Conservation (phyloP, 2,797 vertebrate genomes). For the Scolopax rusticola region DNA sequence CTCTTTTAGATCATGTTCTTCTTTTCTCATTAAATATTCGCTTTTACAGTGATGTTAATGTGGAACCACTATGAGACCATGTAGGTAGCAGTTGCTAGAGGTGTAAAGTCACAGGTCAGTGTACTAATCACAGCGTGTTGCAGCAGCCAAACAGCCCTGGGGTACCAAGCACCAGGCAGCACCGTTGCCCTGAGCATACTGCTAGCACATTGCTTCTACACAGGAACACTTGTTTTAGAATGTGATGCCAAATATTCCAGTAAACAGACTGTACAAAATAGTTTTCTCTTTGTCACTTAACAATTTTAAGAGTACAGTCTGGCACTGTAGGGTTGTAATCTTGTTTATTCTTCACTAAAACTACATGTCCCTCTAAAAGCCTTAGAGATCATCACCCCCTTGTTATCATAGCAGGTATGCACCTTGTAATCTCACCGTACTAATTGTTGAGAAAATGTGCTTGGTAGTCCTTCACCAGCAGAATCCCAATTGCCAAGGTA, state of each 20-base stretch:
- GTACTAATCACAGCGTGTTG: neutral
- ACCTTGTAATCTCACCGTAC: slow-evolving; percentile 80
- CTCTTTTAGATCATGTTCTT: neutral
- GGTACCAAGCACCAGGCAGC: neutral
- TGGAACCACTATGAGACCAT: neutral
- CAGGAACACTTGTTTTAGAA: neutral
- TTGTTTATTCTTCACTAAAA: slow-evolving; percentile 57
- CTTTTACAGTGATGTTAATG: slow-evolving; percentile 8
- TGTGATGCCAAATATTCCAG: neutral
- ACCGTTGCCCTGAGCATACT: neutral
- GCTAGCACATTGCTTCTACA: neutral
- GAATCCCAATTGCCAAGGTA: slow-evolving; percentile 92
- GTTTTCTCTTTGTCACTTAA: neutral
- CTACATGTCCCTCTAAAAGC: slow-evolving; percentile 72
- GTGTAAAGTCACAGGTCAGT: neutral
- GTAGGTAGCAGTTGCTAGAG: slow-evolving; percentile 36
- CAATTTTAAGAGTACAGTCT: neutral
- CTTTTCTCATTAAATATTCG: slow-evolving; percentile 14
- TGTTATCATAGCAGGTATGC: slow-evolving; percentile 82
- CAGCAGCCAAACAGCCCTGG: neutral
- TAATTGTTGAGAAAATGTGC: slow-evolving; percentile 87
- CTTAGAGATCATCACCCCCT: slow-evolving; percentile 64
- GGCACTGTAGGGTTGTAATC: neutral
- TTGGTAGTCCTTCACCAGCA: slow-evolving; percentile 85
- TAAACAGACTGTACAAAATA: rapidly evolving